Percentiles rank a stretch among this genome's conserved stretches.
These are phyloP conservation scores for Cantharis rufa DNA, from an alignment of 2,888 invertebrate species.

Conservation along the genomic window DNA sequence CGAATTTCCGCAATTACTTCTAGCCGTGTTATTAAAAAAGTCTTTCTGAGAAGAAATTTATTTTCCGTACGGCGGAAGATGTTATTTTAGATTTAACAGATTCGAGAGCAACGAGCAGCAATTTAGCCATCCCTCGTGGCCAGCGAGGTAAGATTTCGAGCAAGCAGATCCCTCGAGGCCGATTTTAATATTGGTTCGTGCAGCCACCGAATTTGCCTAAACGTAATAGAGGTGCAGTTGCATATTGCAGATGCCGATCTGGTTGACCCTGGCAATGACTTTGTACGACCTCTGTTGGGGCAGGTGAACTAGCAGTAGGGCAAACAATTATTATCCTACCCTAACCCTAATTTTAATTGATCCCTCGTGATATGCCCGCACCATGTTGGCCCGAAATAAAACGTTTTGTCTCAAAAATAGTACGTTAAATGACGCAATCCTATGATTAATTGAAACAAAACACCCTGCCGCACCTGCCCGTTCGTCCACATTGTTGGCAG, in stretches of 20 bases:
- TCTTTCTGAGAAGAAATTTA: background rate
- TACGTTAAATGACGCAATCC: background rate
- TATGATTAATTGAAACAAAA: background rate
- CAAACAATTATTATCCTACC: slow-evolving; percentile 21
- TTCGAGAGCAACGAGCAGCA: background rate
- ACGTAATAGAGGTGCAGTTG: slow-evolving; percentile 45
- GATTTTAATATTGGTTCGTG: background rate
- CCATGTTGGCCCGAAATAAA: background rate
- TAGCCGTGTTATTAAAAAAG: background rate
- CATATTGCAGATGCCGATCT: slow-evolving; percentile 56
- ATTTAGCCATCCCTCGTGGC: background rate
- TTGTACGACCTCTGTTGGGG: slow-evolving; percentile 52
- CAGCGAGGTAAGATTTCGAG: background rate
- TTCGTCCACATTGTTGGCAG: background rate
- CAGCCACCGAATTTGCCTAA: slow-evolving; percentile 3
- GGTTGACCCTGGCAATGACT: slow-evolving; percentile 57
- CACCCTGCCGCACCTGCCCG: background rate
- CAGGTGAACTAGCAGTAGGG: slow-evolving; percentile 38
- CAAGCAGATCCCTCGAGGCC: background rate
- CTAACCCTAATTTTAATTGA: slow-evolving; percentile 9
- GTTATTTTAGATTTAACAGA: background rate
- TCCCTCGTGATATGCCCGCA: background rate
- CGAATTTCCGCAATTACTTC: slow-evolving; percentile 7
- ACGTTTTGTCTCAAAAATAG: background rate
- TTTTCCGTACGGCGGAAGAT: background rate